Evolutionary conservation across 2,888 invertebrate genomes (phyloP).

Genomic region (Bombylius discolor): DNA sequence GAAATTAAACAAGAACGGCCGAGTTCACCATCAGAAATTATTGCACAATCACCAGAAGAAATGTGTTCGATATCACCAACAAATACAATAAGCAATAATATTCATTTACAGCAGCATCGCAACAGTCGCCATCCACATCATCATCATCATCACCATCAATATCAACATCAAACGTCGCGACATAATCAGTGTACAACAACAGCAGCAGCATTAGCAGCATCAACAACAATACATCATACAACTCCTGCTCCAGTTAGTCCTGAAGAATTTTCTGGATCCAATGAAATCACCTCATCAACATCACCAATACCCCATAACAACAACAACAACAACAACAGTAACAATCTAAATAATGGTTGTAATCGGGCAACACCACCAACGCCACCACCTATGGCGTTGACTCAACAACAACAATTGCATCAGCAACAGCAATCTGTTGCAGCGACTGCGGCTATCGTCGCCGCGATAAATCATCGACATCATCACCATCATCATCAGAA

Average conservation of each 20-base stretch:
- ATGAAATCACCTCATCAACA: slow-evolving; percentile 53
- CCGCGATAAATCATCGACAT: slow-evolving; percentile 1
- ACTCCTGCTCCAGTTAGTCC: slow-evolving; percentile 21
- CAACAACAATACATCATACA: slow-evolving; percentile 1
- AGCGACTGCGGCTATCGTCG: slow-evolving; percentile 4
- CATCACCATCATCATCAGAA: slow-evolving; percentile 1
- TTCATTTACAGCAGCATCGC: slow-evolving; percentile 3
- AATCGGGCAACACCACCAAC: slow-evolving; percentile 11
- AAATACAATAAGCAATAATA: slow-evolving; percentile 7
- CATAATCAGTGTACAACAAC: slow-evolving; percentile 13
- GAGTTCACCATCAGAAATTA: slow-evolving; percentile 23
- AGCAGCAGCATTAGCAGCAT: slow-evolving; percentile 11
- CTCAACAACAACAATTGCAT: slow-evolving; percentile 17
- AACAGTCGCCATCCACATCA: slow-evolving; percentile 5
- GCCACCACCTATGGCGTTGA: slow-evolving; percentile 11
- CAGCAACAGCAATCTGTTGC: not conserved
- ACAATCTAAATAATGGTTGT: slow-evolving; percentile 1
- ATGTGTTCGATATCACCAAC: slow-evolving; percentile 13
- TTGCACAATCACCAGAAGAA: slow-evolving; percentile 17
- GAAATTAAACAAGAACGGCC: slow-evolving; percentile 33
- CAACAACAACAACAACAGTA: too few relatives aligned
- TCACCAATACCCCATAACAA: slow-evolving; percentile 38
- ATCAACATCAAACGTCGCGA: slow-evolving; percentile 8
- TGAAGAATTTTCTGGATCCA: slow-evolving; percentile 45
- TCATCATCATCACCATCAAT: slow-evolving; percentile 4